Percentiles rank a stretch among this genome's conserved stretches.
Evolutionary conservation across 2,797 vertebrate species (phyloP).

Genomic region (Cephalopachus bancanus): DNA sequence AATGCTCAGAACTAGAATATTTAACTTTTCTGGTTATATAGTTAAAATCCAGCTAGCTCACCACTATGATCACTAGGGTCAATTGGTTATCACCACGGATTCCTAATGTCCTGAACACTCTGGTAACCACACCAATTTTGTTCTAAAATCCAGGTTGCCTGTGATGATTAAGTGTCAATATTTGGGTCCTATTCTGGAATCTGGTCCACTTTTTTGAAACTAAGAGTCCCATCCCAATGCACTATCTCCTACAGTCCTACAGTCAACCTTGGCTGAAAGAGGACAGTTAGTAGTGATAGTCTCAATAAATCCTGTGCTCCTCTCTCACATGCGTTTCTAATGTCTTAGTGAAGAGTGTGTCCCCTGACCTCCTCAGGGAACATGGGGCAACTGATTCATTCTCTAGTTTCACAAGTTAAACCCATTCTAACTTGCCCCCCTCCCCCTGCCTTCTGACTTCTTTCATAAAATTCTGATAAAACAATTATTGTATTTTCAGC

Average conservation of each 20-base stretch:
- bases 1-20: background rate
- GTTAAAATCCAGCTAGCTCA: background rate
- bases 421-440: background rate
- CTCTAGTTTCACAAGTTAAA: background rate
- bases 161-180: background rate
- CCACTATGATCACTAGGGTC: background rate
- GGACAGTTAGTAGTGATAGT: background rate
- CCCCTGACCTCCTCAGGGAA: background rate
- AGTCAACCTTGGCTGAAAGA: background rate
- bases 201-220: background rate
- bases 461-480: background rate
- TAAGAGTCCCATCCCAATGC: fast-evolving
- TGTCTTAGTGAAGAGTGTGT: background rate
- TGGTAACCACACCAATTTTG: background rate
- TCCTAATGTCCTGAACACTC: background rate
- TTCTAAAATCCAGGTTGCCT: background rate
- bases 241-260: background rate
- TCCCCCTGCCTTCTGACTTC: background rate
- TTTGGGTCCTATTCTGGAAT: background rate
- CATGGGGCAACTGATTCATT: background rate
- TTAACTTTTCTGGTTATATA: background rate
- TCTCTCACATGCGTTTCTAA: background rate
- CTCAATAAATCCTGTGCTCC: background rate
- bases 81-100: background rate
- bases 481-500: background rate